Conservation (phyloP, 2,113 vertebrate species). For the Romanogobio albipinnatus region DNA sequence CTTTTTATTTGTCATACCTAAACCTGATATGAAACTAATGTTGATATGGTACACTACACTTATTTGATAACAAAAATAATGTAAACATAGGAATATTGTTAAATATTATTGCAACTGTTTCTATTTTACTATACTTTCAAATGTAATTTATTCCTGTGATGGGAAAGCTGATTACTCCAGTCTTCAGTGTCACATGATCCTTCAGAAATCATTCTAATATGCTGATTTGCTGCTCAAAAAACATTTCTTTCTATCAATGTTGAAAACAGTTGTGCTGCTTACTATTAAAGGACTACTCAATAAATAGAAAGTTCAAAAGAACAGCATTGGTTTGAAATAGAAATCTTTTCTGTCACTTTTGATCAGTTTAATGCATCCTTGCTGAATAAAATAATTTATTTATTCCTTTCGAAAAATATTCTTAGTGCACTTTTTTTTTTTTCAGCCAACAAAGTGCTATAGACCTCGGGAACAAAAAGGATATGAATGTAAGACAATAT, state of each 20-base stretch:
- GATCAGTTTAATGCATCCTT: not conserved
- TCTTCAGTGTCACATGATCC: not conserved
- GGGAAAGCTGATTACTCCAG: not conserved
- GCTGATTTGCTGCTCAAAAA: not conserved
- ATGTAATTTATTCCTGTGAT: not conserved
- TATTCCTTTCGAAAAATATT: not conserved
- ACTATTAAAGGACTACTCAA: not conserved
- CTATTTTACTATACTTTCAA: not conserved
- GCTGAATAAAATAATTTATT: not conserved
- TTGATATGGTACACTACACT: not conserved
- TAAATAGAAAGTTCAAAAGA: not conserved
- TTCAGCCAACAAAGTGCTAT: not conserved
- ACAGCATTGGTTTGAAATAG: not conserved
- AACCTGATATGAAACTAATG: not conserved
- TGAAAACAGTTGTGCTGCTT: not conserved
- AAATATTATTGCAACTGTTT: not conserved
- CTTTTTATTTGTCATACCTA: slow-evolving; percentile 24
- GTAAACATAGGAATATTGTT: not conserved
- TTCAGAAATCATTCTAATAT: not conserved
- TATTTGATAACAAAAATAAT: not conserved
- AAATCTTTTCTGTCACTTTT: not conserved
- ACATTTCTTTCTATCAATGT: not conserved
- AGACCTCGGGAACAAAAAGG: not conserved
- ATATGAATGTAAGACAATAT: not conserved
- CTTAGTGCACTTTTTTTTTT: not conserved